Conservation (phyloP, 2,888 invertebrate genomes). For the Plebejus anna region DNA sequence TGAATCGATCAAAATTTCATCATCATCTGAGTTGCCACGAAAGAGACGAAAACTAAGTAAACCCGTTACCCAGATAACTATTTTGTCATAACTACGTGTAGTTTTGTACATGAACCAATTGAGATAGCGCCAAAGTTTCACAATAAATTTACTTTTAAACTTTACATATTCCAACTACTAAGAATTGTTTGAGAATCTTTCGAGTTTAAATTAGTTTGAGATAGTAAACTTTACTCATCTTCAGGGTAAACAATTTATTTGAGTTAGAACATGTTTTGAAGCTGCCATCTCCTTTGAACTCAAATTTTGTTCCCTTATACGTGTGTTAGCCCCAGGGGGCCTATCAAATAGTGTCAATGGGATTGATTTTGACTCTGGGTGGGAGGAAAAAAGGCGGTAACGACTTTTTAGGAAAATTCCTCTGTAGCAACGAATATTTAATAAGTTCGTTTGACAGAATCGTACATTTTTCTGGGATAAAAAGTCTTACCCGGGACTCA, state of each 20-base stretch:
- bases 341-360: neutral
- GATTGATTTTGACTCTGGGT: neutral
- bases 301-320: neutral
- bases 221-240: conserved; percentile 27
- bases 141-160: conserved; percentile 25
- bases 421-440: too few relatives aligned
- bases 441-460: too few relatives aligned
- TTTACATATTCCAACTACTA: conserved; percentile 26
- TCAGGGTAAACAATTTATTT: conserved; percentile 25
- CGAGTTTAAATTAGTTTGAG: conserved; percentile 21
- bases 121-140: neutral
- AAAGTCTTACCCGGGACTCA: too few relatives aligned
- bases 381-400: neutral
- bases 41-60: neutral
- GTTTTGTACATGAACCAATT: conserved; percentile 16
- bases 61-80: neutral
- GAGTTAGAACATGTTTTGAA: conserved; percentile 9
- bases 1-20: neutral
- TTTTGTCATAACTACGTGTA: neutral
- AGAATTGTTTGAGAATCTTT: conserved; percentile 27
- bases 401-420: neutral
- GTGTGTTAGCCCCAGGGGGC: neutral
- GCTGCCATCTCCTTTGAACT: neutral
- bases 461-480: too few relatives aligned
- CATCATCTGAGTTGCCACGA: neutral